Evolutionary conservation across 30 jellyfish, hydroid and myxozoan species (phyloP).

Genomic region (Turritopsis dohrnii): DNA sequence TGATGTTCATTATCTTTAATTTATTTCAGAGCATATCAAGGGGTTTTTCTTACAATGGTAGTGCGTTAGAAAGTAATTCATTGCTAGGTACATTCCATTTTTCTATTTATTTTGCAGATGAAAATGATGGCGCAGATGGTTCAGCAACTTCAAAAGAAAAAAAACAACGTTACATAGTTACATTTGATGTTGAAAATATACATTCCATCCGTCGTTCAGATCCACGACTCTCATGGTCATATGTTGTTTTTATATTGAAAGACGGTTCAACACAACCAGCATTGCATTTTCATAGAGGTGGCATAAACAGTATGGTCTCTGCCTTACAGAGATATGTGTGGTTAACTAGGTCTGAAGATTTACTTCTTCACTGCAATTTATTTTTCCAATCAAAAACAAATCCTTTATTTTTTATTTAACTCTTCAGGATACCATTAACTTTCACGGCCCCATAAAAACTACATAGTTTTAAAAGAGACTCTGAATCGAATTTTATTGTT

Average conservation of each 20-base stretch:
- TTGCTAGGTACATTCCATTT: too few relatives aligned
- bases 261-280: constrained; percentile 88
- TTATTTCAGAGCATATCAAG: too few relatives aligned
- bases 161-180: constrained; percentile 29
- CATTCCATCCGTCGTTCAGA: constrained; percentile 82
- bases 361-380: background rate
- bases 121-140: background rate
- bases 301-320: constrained; percentile 56
- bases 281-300: constrained; percentile 89
- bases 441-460: too few relatives aligned
- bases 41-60: too few relatives aligned
- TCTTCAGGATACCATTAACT: too few relatives aligned
- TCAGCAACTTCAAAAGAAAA: background rate
- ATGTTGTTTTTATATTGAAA: constrained; percentile 72
- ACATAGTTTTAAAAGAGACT: too few relatives aligned
- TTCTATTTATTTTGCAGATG: background rate
- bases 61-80: too few relatives aligned
- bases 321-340: constrained; percentile 71
- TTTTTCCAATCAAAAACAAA: background rate
- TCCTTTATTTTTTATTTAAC: too few relatives aligned
- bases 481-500: too few relatives aligned
- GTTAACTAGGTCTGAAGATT: constrained; percentile 56
- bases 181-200: constrained; percentile 46
- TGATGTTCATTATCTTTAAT: too few relatives aligned
- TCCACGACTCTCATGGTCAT: constrained; percentile 91